phyloP scores from a whole-genome alignment of 2,113 vertebrate species.

The Pseudorhombus dupliciocellatus region DNA sequence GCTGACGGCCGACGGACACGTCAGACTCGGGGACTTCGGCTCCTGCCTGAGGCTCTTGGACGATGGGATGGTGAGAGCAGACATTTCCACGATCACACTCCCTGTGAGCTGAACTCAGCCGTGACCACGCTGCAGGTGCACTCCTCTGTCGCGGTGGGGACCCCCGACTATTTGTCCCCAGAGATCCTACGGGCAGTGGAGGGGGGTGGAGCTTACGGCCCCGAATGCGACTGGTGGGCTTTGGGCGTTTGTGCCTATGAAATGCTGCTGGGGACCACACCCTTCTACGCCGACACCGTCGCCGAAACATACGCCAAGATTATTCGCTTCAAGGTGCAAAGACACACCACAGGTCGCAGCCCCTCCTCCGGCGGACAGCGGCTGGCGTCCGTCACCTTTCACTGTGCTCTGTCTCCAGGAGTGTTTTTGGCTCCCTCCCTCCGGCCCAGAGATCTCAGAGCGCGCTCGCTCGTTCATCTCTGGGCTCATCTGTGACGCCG shows the following conservation, averaged over 20 bases:
- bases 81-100: no score
- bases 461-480: slow-evolving; percentile 81
- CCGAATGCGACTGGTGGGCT: slow-evolving; percentile 92
- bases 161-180: slow-evolving; percentile 89
- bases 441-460: slow-evolving; percentile 73
- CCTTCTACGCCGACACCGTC: slow-evolving; percentile 87
- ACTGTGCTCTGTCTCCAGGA: no score
- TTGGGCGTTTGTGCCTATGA: slow-evolving; percentile 88
- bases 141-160: slow-evolving; percentile 86
- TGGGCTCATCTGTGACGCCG: slow-evolving; percentile 83
- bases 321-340: slow-evolving; percentile 85
- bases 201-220: slow-evolving; percentile 80
- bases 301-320: slow-evolving; percentile 90
- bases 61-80: slow-evolving; percentile 82
- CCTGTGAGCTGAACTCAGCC: no score
- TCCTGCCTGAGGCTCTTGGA: slow-evolving; percentile 85
- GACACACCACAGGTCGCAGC: no score
- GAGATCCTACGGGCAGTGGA: slow-evolving; percentile 88
- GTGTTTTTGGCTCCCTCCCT: slow-evolving; percentile 81
- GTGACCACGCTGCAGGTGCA: slow-evolving; percentile 74
- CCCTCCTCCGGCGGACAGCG: no score
- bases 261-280: slow-evolving; percentile 88
- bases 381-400: no score
- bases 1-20: slow-evolving; percentile 85
- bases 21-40: slow-evolving; percentile 87